A percentile compares a stretch with the other conserved stretches of the same genome.
Conservation (phyloP, 2,888 invertebrate genomes). For the Zeuzera pyrina region DNA sequence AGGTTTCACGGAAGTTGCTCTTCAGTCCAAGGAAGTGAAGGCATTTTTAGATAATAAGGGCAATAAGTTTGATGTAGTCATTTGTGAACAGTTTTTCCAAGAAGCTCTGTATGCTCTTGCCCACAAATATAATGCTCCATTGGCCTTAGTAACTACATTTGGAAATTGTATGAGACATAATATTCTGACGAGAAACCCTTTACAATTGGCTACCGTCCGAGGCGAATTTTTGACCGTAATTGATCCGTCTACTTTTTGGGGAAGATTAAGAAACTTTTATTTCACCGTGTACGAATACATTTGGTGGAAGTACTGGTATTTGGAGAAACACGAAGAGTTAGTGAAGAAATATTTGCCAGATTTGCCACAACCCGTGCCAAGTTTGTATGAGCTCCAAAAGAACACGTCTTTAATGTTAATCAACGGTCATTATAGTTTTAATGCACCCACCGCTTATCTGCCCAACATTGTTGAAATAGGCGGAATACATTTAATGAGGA, state of each 20-base stretch:
- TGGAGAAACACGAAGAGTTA: slow-evolving; percentile 45
- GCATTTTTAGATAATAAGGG: slow-evolving; percentile 40
- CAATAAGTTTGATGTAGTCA: slow-evolving; percentile 54
- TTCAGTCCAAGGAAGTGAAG: slow-evolving; percentile 42
- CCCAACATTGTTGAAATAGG: slow-evolving; percentile 74
- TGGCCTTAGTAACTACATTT: slow-evolving; percentile 47
- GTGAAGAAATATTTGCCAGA: slow-evolving; percentile 45
- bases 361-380: slow-evolving; percentile 44
- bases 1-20: slow-evolving; percentile 40
- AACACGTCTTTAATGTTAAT: slow-evolving; percentile 54
- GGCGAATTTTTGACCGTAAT: slow-evolving; percentile 45
- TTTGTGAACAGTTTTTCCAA: slow-evolving; percentile 62
- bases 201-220: slow-evolving; percentile 48
- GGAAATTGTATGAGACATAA: slow-evolving; percentile 61
- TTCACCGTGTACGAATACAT: slow-evolving; percentile 49
- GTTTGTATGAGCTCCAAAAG: slow-evolving; percentile 45
- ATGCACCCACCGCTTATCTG: slow-evolving; percentile 54
- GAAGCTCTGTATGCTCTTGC: slow-evolving; percentile 57
- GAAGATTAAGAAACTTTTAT: slow-evolving; percentile 62
- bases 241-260: slow-evolving; percentile 66
- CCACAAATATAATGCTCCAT: slow-evolving; percentile 55
- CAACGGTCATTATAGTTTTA: slow-evolving; percentile 66
- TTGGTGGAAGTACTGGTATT: slow-evolving; percentile 50
- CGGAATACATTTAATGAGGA: slow-evolving; percentile 61
- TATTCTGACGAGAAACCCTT: slow-evolving; percentile 44